Percentiles rank a stretch among this genome's conserved stretches.
Evolutionary conservation across 2,888 invertebrate genomes (phyloP).

Genomic region (Ophion ellenae): DNA sequence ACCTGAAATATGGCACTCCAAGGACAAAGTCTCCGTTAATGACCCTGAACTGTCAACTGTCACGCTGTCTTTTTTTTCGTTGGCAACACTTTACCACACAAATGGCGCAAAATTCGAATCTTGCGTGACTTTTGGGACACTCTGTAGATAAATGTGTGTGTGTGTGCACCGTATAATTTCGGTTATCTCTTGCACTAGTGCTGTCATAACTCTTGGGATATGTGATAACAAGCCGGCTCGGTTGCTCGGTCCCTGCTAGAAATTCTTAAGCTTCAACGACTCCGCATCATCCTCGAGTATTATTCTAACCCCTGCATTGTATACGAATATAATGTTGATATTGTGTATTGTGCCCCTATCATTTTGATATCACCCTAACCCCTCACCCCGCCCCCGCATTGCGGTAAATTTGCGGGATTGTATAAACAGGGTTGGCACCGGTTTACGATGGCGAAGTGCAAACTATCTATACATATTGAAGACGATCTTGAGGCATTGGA

Average conservation of each 20-base stretch:
- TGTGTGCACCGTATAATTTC: slow-evolving; percentile 21
- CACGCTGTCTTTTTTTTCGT: too few species aligned
- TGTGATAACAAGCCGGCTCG: slow-evolving; percentile 57
- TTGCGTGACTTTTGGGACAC: too few species aligned
- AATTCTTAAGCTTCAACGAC: slow-evolving; percentile 39
- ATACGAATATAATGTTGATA: slow-evolving; percentile 4
- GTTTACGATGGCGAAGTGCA: slow-evolving; percentile 51
- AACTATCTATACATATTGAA: not conserved
- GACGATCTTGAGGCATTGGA: not conserved
- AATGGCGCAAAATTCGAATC: too few species aligned
- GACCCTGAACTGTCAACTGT: too few species aligned
- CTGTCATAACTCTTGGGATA: slow-evolving; percentile 61
- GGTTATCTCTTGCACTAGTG: slow-evolving; percentile 51
- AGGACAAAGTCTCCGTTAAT: too few species aligned
- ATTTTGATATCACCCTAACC: slow-evolving; percentile 2
- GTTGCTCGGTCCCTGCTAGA: slow-evolving; percentile 42
- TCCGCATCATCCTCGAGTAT: slow-evolving; percentile 10
- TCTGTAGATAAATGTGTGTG: not conserved
- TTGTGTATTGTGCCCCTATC: slow-evolving; percentile 24
- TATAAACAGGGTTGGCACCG: slow-evolving; percentile 68
- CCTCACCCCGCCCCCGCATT: slow-evolving; percentile 56
- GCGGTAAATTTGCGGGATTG: slow-evolving; percentile 65
- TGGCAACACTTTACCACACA: too few species aligned
- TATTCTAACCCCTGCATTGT: slow-evolving; percentile 1
- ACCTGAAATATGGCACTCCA: too few species aligned